phyloP scores from a whole-genome alignment of 2,113 vertebrate species.

The Strix uralensis region DNA sequence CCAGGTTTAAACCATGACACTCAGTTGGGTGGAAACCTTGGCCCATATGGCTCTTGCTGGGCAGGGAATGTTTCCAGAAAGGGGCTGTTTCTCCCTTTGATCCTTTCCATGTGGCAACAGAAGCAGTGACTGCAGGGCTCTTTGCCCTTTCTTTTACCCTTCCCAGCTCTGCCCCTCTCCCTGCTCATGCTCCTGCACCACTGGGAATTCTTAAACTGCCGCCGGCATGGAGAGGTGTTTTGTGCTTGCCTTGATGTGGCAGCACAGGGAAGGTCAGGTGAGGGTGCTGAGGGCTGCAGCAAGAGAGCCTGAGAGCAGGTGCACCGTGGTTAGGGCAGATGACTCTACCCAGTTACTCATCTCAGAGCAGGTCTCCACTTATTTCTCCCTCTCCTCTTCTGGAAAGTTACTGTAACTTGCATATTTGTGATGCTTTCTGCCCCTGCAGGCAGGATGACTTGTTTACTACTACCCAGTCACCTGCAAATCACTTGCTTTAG shows the following conservation, averaged over 20 bases:
- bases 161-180: background rate
- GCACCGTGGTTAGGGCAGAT: background rate
- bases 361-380: conserved; percentile 30
- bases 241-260: background rate
- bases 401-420: conserved; percentile 32
- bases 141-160: conserved; percentile 5
- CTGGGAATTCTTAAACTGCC: conserved; percentile 14
- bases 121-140: background rate
- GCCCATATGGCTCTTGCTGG: background rate
- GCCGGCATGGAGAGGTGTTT: background rate
- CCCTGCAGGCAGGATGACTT: conserved; percentile 17
- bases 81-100: background rate
- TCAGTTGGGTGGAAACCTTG: background rate
- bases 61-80: background rate
- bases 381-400: conserved; percentile 27
- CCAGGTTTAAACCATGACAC: too few species aligned
- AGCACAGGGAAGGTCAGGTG: background rate
- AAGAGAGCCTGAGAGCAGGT: conserved; percentile 35
- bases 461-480: background rate
- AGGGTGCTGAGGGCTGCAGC: background rate
- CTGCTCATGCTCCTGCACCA: background rate
- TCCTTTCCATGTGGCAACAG: background rate
- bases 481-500: background rate
- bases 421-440: conserved; percentile 21
- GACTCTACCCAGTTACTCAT: conserved; percentile 35